phyloP scores from a whole-genome alignment of 2,797 vertebrate genomes.

The Tolypeutes matacus region DNA sequence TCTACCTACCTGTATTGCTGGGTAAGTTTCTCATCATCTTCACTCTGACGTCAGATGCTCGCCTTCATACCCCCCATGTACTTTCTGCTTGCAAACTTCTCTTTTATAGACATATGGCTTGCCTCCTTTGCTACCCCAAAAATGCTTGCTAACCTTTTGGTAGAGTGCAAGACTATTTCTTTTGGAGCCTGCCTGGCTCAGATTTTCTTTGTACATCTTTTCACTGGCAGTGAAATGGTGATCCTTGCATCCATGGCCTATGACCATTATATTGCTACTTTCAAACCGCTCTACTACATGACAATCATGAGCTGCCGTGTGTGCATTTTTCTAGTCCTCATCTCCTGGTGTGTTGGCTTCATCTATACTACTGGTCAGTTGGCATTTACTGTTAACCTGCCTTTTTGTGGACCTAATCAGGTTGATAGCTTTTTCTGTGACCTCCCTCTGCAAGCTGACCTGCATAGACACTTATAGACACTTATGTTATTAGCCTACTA shows the following conservation, averaged over 20 bases:
- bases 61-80: conserved; percentile 76
- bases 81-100: conserved; percentile 80
- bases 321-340: conserved; percentile 57
- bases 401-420: conserved; percentile 78
- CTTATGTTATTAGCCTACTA: too few relatives aligned
- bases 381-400: conserved; percentile 78
- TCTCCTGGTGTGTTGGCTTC: conserved; percentile 75
- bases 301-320: conserved; percentile 66
- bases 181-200: too few relatives aligned
- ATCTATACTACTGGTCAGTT: conserved; percentile 73
- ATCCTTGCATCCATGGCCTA: conserved; percentile 79
- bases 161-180: too few relatives aligned
- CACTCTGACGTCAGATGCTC: conserved; percentile 63
- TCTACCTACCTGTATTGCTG: conserved; percentile 70
- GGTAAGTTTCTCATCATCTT: conserved; percentile 52
- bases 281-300: conserved; percentile 78
- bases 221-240: conserved; percentile 74
- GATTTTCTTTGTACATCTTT: conserved; percentile 54
- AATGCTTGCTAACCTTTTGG: too few relatives aligned
- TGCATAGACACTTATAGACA: conserved; percentile 48
- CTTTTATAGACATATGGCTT: conserved; percentile 79
- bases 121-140: conserved; percentile 72
- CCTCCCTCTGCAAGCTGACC: conserved; percentile 76
- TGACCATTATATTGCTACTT: conserved; percentile 75
- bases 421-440: conserved; percentile 80